phyloP scores from a whole-genome alignment of 2,888 invertebrate species.

The Harpalus rubripes region DNA sequence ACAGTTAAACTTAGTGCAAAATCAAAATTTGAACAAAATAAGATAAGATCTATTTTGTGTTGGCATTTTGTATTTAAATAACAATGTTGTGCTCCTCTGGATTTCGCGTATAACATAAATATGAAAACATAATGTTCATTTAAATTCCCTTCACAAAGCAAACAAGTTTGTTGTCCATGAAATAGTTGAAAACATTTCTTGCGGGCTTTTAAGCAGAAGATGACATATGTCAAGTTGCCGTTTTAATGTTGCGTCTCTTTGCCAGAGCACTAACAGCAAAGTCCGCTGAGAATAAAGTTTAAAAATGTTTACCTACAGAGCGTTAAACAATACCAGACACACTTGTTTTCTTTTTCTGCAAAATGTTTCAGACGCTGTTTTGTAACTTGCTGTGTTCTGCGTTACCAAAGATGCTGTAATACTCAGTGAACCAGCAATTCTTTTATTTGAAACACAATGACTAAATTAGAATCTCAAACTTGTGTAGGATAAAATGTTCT shows the following conservation, averaged over 20 bases:
- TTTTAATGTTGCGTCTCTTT: slow-evolving; percentile 45
- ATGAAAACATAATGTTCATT: background rate
- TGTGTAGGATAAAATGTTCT: too few species aligned
- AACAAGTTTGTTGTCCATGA: slow-evolving; percentile 36
- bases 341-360: slow-evolving; percentile 13
- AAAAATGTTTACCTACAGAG: slow-evolving; percentile 60
- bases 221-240: slow-evolving; percentile 53
- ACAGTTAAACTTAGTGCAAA: too few species aligned
- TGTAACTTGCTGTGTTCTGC: slow-evolving; percentile 1
- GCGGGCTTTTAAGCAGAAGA: slow-evolving; percentile 54
- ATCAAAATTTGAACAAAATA: too few species aligned
- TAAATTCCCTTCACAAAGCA: slow-evolving; percentile 2
- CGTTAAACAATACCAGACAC: slow-evolving; percentile 60
- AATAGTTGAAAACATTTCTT: slow-evolving; percentile 42
- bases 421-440: background rate
- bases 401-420: slow-evolving; percentile 41
- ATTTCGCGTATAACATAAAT: too few species aligned
- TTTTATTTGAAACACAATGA: too few species aligned
- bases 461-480: too few species aligned
- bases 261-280: slow-evolving; percentile 31
- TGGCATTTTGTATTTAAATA: too few species aligned
- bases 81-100: too few species aligned
- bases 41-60: too few species aligned
- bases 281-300: slow-evolving; percentile 53
- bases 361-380: slow-evolving; percentile 18